Evolutionary conservation across 2,113 vertebrate genomes (phyloP), one percentile per base, ranked within the genome.

Genomic region (Buteo buteo): DNA sequence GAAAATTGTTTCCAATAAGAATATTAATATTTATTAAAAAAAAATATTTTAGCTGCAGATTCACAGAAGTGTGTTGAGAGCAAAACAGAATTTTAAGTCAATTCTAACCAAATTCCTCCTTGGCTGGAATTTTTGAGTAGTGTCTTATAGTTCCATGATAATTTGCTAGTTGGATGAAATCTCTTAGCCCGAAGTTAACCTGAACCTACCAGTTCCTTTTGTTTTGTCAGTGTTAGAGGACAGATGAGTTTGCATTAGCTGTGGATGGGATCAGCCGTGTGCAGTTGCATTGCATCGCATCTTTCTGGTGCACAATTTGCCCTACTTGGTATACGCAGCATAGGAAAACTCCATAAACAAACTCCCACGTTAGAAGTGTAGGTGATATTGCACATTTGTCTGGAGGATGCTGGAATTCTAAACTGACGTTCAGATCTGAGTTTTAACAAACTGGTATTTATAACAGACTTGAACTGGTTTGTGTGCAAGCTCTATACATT

Each of bases 121-220:
- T 26, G 44, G 22, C 29, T 86, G 67, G 45, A 77, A 73, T 47
- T 81, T 73, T 42, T 50, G 34, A 64, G 58, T 45, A 3, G 72
- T 61, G 31, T 55, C 25, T 16, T 21, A 11, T 34, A 28, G 14
- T 40, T 42, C 19, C 36, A 40, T 86, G 24, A 7, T 38, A 31
- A 25, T 50, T 64, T 59, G 25, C 50, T 47, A 21, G 20, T 25
- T 65, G 58, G n/a, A 31, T 25, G 17, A 81, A 69, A 36, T 36
- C 55, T 13, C 11, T 54, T 14, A 61, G 40, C 61, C 22, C 0
- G 0, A n/a, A 22, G 38, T 49, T 58, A 64, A 47, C 26, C 13
- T 18, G 62, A 34, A 29, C 81, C 26, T 80, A 57, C 32, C 54
- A 31, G 49, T 62, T 77, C 21, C 42, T 24, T 88, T 40, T 45